A percentile compares a stretch with the other conserved stretches of the same genome.
phyloP scores from a whole-genome alignment of 2,888 invertebrate species.

The Physocephala rufipes region DNA sequence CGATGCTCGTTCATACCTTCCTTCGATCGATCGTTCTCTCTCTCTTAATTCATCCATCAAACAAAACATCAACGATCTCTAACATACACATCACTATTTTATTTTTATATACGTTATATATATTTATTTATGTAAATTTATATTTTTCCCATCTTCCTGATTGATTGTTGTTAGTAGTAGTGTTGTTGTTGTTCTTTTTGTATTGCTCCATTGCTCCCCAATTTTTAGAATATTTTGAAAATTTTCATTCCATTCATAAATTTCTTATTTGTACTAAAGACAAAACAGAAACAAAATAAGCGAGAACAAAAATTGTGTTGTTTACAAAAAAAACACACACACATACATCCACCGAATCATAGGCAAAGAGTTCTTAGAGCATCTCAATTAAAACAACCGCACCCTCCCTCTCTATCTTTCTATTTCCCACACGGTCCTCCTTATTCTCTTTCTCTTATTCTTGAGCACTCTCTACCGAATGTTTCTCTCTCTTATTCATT shows the following conservation, averaged over 20 bases:
- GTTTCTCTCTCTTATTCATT: too few species aligned
- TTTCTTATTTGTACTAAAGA: constrained; percentile 13
- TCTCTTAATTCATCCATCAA: background rate
- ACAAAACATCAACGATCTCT: background rate
- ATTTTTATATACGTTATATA: background rate
- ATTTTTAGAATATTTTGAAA: constrained; percentile 17
- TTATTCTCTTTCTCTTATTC: too few species aligned
- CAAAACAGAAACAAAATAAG: constrained; percentile 30
- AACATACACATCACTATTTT: background rate
- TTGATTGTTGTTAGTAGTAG: constrained; percentile 6
- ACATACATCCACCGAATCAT: too few species aligned
- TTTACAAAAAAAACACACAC: constrained; percentile 21
- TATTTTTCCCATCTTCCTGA: background rate
- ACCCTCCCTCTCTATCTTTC: background rate
- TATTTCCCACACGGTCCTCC: background rate
- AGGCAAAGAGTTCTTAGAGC: too few species aligned
- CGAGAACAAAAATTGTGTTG: constrained; percentile 8
- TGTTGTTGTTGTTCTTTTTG: constrained; percentile 20
- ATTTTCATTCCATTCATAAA: constrained; percentile 37
- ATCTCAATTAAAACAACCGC: too few species aligned
- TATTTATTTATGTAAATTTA: constrained; percentile 4
- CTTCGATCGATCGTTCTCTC: too few species aligned
- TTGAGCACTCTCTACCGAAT: too few species aligned
- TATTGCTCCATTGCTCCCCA: constrained; percentile 33
- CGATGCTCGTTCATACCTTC: background rate